Conservation (phyloP, 2,888 invertebrate genomes). For the Carcina quercana region DNA sequence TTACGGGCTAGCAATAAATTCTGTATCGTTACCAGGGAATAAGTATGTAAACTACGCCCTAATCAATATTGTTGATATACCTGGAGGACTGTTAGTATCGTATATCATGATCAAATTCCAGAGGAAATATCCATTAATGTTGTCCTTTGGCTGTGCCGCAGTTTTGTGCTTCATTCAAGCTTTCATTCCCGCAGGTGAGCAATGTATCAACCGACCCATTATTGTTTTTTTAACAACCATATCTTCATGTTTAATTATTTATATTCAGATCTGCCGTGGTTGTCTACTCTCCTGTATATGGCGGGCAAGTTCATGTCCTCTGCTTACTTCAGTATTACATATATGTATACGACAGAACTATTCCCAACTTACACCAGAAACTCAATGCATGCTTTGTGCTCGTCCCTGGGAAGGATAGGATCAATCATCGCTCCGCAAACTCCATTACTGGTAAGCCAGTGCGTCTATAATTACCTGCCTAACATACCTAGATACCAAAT, state of each 20-base stretch:
- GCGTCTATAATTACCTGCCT: neutral
- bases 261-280: conserved; percentile 48
- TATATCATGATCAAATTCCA: conserved; percentile 70
- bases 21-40: conserved; percentile 82
- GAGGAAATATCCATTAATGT: conserved; percentile 70
- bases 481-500: neutral
- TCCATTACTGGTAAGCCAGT: conserved; percentile 76
- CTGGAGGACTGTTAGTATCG: conserved; percentile 70
- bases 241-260: conserved; percentile 22
- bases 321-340: conserved; percentile 75
- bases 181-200: conserved; percentile 71
- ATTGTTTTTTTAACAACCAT: too few relatives aligned
- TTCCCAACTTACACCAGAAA: conserved; percentile 79
- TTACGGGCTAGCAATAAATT: conserved; percentile 84
- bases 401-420: conserved; percentile 78
- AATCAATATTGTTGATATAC: conserved; percentile 71
- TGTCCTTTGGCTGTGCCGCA: conserved; percentile 71
- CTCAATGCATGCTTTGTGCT: conserved; percentile 78
- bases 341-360: conserved; percentile 79
- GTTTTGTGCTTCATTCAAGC: conserved; percentile 74
- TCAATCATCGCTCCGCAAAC: conserved; percentile 79
- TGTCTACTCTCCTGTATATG: conserved; percentile 71
- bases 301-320: conserved; percentile 77
- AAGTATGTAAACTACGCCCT: conserved; percentile 84
- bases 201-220: too few relatives aligned